A percentile compares a stretch with the other conserved stretches of the same genome.
Evolutionary conservation across 92 coral and sea anemone species (phyloP).

Genomic region (Anthopleura xanthogrammica): DNA sequence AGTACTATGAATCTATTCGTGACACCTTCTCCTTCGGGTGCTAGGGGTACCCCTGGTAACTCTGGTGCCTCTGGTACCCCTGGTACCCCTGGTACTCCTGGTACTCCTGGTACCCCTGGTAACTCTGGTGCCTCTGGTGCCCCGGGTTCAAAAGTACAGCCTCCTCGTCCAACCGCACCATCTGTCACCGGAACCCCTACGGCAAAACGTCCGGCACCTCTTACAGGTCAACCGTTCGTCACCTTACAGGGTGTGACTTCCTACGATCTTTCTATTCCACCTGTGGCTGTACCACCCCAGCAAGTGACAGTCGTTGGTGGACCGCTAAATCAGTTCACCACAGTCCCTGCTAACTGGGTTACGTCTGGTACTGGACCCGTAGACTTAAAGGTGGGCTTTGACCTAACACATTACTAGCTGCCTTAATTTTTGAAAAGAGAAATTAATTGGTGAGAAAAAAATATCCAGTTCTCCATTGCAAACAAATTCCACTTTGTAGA

Average conservation of each 20-base stretch:
- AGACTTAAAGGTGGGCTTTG: slow-evolving; percentile 18
- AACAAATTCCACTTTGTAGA: no score
- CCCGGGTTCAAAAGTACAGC: not conserved
- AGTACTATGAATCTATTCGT: not conserved
- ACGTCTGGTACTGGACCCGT: slow-evolving; percentile 31
- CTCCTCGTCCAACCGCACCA: slow-evolving; percentile 22
- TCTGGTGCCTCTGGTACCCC: not conserved
- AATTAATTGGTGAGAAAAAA: no score
- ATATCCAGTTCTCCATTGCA: no score
- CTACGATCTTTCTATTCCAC: slow-evolving; percentile 11
- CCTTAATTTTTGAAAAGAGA: no score
- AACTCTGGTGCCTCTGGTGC: not conserved
- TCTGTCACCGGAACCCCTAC: not conserved
- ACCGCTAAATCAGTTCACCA: slow-evolving; percentile 6
- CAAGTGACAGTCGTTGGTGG: not conserved
- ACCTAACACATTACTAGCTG: no score
- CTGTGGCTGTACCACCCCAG: not conserved
- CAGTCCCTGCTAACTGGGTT: slow-evolving; percentile 36
- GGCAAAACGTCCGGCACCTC: slow-evolving; percentile 22
- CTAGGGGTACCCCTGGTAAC: not conserved
- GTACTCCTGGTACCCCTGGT: not conserved
- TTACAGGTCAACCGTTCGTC: not conserved
- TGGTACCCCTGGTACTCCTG: not conserved
- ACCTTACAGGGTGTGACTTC: slow-evolving; percentile 25
- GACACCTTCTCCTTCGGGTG: slow-evolving; percentile 9